phyloP scores from a whole-genome alignment of 2,113 vertebrate genomes.

The Typhlomys cinereus region DNA sequence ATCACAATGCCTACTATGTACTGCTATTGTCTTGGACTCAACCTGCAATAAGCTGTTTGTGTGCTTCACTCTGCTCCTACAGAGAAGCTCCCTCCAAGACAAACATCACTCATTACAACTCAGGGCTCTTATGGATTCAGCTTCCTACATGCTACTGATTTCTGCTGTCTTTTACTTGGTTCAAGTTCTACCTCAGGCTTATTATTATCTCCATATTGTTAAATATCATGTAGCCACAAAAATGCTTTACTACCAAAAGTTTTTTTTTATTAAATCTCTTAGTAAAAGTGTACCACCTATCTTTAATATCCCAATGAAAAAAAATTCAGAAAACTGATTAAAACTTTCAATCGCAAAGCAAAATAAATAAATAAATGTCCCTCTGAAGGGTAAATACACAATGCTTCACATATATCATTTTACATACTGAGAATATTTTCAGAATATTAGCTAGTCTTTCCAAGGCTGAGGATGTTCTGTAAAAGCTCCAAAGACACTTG shows the following conservation, averaged over 20 bases:
- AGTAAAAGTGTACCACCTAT: neutral
- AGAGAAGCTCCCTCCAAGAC: neutral
- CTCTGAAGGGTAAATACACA: neutral
- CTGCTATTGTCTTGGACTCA: neutral
- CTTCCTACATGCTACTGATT: no score
- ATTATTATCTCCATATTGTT: neutral
- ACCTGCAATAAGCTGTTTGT: constrained; percentile 23
- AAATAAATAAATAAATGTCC: neutral
- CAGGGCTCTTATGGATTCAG: neutral
- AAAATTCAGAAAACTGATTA: neutral
- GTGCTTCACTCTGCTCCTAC: neutral
- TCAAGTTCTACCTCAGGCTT: neutral
- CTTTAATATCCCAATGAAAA: constrained; percentile 11
- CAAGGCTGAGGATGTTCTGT: neutral
- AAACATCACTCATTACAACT: neutral
- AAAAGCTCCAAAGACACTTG: neutral
- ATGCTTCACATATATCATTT: neutral
- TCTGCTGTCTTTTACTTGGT: neutral
- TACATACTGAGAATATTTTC: neutral
- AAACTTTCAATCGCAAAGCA: neutral
- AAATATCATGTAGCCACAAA: neutral
- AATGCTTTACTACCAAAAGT: neutral
- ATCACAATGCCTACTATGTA: neutral
- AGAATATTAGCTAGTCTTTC: constrained; percentile 15
- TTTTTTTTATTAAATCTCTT: neutral